phyloP scores from a whole-genome alignment of 2,113 vertebrate species.

The Chauna torquata region DNA sequence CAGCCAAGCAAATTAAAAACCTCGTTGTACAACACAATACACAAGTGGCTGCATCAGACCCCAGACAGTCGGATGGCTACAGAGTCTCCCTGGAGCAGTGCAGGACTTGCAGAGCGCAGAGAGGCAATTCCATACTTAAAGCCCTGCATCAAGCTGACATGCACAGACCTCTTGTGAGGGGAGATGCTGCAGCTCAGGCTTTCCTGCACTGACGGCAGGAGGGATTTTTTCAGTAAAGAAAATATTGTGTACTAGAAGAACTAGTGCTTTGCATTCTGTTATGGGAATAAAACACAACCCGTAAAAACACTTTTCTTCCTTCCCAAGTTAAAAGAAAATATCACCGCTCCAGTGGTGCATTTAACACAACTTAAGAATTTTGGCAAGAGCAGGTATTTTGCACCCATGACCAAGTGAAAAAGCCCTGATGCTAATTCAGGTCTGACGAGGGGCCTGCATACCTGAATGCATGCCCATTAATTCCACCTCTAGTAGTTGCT shows the following conservation, averaged over 20 bases:
- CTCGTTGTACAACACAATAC: background rate
- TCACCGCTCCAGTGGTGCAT: accelerated
- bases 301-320: background rate
- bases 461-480: accelerated
- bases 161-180: background rate
- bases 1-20: background rate
- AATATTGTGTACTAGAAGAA: background rate
- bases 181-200: background rate
- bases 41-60: background rate
- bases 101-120: accelerated
- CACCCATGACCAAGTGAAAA: background rate
- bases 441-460: accelerated
- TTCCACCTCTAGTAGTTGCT: background rate
- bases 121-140: background rate
- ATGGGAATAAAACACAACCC: background rate
- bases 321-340: background rate
- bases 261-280: background rate
- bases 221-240: background rate
- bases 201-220: background rate
- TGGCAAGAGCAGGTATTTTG: background rate
- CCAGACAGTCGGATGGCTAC: accelerated
- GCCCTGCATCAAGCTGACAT: background rate
- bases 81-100: accelerated
- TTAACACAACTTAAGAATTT: background rate
- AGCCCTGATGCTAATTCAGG: background rate